A percentile compares a stretch with the other conserved stretches of the same genome.
Conservation (phyloP, 2,797 vertebrate genomes). For the Tokudaia tokunoshimensis region DNA sequence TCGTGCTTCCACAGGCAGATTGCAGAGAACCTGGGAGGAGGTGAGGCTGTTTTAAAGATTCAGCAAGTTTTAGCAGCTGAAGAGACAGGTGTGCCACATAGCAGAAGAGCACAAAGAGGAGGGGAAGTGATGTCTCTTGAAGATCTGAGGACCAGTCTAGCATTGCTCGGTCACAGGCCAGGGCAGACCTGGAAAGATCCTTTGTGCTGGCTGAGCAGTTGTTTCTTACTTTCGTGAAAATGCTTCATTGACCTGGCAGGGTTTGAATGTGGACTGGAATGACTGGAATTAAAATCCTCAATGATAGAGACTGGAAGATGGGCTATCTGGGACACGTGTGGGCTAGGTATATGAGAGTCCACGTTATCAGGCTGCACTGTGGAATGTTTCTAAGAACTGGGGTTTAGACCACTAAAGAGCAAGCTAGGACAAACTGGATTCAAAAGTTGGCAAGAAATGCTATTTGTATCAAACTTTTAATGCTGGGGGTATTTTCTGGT, state of each 20-base stretch:
- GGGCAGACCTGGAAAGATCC: neutral
- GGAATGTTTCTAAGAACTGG: neutral
- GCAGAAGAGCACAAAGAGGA: neutral
- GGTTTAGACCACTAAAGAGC: neutral
- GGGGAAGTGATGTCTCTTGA: neutral
- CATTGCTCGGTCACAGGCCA: neutral
- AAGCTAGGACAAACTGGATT: neutral
- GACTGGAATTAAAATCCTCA: neutral
- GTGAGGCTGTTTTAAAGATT: neutral
- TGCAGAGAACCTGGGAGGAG: neutral
- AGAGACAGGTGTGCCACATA: neutral
- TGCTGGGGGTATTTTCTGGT: too few relatives aligned
- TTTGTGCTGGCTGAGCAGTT: neutral
- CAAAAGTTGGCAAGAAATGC: neutral
- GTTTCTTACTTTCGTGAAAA: slow-evolving; percentile 25
- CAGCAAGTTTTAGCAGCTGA: slow-evolving; percentile 14
- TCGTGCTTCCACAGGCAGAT: neutral
- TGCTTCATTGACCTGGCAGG: neutral
- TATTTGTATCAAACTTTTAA: neutral
- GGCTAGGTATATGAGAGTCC: neutral
- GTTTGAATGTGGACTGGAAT: neutral
- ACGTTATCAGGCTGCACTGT: neutral
- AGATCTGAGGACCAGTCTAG: neutral
- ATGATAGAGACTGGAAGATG: neutral
- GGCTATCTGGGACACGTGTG: neutral